Evolutionary conservation across 2,797 vertebrate genomes (phyloP).

Genomic region (Heteromormyrus szaboi): DNA sequence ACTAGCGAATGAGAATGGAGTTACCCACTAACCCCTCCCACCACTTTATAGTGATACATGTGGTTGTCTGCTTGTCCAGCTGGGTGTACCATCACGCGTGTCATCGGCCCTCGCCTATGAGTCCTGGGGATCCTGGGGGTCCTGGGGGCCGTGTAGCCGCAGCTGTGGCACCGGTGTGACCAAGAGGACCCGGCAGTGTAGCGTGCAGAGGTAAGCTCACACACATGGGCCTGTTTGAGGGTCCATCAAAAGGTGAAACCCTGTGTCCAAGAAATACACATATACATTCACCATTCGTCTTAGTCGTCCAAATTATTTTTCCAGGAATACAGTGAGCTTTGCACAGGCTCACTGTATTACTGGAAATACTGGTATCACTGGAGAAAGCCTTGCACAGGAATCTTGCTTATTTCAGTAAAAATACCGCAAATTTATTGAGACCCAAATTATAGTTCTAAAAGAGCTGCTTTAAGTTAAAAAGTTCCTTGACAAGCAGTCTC

Average conservation of each 20-base stretch:
- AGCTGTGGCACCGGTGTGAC: conserved; percentile 81
- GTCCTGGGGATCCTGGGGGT: conserved; percentile 78
- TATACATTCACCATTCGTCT: neutral
- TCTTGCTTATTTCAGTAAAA: neutral
- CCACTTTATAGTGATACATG: neutral
- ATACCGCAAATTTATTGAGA: neutral
- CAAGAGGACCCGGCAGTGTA: conserved; percentile 69
- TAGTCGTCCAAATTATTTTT: neutral
- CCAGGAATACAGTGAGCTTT: neutral
- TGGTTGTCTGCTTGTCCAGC: neutral
- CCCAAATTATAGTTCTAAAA: neutral
- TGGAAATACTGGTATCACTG: too few relatives aligned
- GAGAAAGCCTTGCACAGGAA: neutral
- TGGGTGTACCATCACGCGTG: conserved; percentile 10
- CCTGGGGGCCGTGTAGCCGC: conserved; percentile 76
- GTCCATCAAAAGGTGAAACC: neutral
- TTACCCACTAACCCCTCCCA: neutral
- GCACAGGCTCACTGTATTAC: too few relatives aligned
- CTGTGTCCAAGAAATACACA: neutral
- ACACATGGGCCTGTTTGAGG: neutral
- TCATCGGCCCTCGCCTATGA: conserved; percentile 47
- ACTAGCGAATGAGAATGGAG: neutral
- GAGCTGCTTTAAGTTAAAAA: neutral
- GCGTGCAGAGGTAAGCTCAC: conserved; percentile 71
- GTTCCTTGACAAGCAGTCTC: neutral